Conservation (phyloP, 2,797 vertebrate species). For the Pseudopleuronectes americanus region DNA sequence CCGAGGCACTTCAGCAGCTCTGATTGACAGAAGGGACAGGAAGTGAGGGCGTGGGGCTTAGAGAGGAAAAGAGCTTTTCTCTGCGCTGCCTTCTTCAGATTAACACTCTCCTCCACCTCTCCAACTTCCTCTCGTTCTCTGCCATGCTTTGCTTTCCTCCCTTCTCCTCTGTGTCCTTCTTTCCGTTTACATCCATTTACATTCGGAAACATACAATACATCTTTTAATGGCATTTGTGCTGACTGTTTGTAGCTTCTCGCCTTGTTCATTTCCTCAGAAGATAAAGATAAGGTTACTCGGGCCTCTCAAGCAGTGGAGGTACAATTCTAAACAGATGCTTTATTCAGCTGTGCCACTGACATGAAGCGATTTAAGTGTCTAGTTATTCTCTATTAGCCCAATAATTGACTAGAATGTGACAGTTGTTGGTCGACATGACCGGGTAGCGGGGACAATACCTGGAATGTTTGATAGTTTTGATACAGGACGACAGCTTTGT, state of each 20-base stretch:
- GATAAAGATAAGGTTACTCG: constrained; percentile 52
- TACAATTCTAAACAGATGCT: constrained; percentile 51
- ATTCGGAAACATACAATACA: constrained; percentile 36
- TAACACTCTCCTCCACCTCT: constrained; percentile 78
- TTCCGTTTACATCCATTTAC: constrained; percentile 55
- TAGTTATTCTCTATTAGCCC: constrained; percentile 73
- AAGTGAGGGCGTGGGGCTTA: constrained; percentile 74
- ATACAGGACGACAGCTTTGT: constrained; percentile 6
- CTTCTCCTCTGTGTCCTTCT: constrained; percentile 33
- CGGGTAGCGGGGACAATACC: constrained; percentile 13
- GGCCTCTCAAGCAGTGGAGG: constrained; percentile 47
- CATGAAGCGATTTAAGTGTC: constrained; percentile 59
- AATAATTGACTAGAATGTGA: constrained; percentile 39
- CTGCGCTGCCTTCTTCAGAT: constrained; percentile 71
- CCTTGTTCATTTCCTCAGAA: constrained; percentile 49
- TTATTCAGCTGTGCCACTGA: constrained; percentile 47
- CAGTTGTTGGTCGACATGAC: constrained; percentile 12
- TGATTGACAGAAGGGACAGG: constrained; percentile 78
- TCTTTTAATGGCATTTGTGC: constrained; percentile 42
- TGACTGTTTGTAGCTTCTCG: constrained; percentile 35
- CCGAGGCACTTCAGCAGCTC: constrained; percentile 64
- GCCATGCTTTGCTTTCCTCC: constrained; percentile 26
- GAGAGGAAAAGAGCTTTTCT: constrained; percentile 74
- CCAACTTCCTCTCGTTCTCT: constrained; percentile 56
- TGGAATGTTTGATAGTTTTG: constrained; percentile 3